Evolutionary conservation across 1,140 invertebrate genomes (phyloP), one percentile per base, ranked within the genome.

Genomic region (Bombus consobrinus): DNA sequence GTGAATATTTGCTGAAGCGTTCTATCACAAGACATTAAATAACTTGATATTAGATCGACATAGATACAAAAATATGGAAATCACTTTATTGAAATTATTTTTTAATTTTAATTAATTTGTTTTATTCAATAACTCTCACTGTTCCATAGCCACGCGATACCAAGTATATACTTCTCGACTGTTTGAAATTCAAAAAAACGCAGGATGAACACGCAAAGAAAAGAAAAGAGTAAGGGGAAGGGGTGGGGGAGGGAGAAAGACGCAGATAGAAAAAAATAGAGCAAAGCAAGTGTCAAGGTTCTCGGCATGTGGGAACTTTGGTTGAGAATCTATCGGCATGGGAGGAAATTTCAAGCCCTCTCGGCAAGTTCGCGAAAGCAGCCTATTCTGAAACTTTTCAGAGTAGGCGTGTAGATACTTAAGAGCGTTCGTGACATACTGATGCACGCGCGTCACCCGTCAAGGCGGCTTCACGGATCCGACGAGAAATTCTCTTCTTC

Each of bases 401-500:
- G 43, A 25, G 34, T 25, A 32, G 57, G 39, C 41, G 53, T 74
- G 71, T 47, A 75, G 34, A 22, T 37, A 37, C n/a, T 32, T 32
- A 41, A 57, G 53, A 73, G 53, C 39, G 18, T 15, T 80, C 78
- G 64, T 15, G 32, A 66, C 64, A 66, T n/a, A 32, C 13, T n/a
- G 62, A 47, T 28, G 34, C 66, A 25, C 47, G 28, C 9, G 8
- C n/a, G 22, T n/a, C 64, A 22, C 0, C 2, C 18, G 32, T 73
- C n/a, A n/a, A 53, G 39, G 34, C 22, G 28, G 13, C 28, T 10
- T 10, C 41, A 18, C 59, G 3, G 4, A 9, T 68, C 59, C 41
- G 37, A 59, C 47, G 81, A 41, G 72, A 77, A 82, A 90, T 89
- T 89, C 81, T 79, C 85, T 59, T 83, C 88, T 90, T 75, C 82